phyloP scores from a whole-genome alignment of 2,113 vertebrate species.

The Malurus cyaneus region DNA sequence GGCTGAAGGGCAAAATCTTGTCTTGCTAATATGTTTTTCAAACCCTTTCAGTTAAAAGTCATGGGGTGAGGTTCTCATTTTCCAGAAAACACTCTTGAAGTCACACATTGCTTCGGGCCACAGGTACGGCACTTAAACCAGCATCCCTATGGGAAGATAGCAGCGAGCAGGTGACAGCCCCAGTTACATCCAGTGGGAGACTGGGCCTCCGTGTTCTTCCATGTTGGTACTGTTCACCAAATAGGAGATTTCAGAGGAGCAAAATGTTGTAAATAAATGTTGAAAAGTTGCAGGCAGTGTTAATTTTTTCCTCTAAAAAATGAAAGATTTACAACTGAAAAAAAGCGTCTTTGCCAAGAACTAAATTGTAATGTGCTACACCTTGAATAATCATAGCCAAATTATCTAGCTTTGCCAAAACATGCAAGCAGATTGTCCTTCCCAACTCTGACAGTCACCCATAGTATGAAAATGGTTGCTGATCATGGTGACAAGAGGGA shows the following conservation, averaged over 20 bases:
- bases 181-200: accelerated
- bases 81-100: not conserved
- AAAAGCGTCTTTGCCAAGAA: not conserved
- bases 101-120: not conserved
- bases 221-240: not conserved
- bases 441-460: not conserved
- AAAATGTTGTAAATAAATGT: not conserved
- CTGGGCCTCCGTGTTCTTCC: not conserved
- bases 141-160: not conserved
- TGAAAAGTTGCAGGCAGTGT: not conserved
- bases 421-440: not conserved
- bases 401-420: not conserved
- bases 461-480: not conserved
- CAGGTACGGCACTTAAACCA: not conserved
- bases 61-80: not conserved
- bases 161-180: not conserved
- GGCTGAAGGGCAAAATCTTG: not conserved
- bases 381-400: not conserved
- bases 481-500: not conserved
- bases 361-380: not conserved
- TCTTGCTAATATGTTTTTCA: not conserved
- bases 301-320: not conserved
- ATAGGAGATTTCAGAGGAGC: not conserved
- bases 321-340: not conserved
- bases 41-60: not conserved